These are phyloP conservation scores for Molossus molossus DNA, from an alignment of 2,797 vertebrate species.

Conservation along the genomic window DNA sequence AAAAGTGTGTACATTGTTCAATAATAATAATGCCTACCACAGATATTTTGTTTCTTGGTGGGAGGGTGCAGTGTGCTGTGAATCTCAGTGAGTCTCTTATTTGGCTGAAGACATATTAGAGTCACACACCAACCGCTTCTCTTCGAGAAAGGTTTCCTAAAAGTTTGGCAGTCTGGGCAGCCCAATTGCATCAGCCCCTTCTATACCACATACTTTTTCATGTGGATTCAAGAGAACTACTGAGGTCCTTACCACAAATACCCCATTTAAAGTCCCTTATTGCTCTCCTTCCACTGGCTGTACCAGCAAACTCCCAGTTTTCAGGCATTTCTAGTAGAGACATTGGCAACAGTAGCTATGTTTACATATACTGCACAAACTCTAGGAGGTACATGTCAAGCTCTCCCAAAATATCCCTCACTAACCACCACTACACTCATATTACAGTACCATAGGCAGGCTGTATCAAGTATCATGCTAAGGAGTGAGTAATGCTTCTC, in stretches of 20 bases:
- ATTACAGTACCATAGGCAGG: background rate
- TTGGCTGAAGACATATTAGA: background rate
- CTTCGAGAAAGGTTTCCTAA: background rate
- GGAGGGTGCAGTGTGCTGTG: background rate
- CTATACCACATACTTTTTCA: background rate
- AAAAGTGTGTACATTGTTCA: background rate
- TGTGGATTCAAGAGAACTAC: background rate
- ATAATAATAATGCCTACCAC: background rate
- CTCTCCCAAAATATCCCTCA: background rate
- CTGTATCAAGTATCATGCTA: background rate
- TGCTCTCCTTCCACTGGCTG: background rate
- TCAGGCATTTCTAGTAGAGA: background rate
- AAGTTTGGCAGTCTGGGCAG: background rate
- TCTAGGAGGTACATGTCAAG: background rate
- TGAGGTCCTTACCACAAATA: background rate
- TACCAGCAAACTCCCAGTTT: background rate
- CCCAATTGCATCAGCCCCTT: background rate
- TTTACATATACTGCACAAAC: background rate
- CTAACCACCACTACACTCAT: background rate
- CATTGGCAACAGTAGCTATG: background rate
- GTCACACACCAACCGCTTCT: background rate
- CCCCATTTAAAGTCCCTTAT: background rate
- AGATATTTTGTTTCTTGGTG: background rate
- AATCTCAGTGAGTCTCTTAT: background rate
- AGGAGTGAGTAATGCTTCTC: background rate